phyloP scores from a whole-genome alignment of 2,888 invertebrate genomes.

The Glomeris marginata region DNA sequence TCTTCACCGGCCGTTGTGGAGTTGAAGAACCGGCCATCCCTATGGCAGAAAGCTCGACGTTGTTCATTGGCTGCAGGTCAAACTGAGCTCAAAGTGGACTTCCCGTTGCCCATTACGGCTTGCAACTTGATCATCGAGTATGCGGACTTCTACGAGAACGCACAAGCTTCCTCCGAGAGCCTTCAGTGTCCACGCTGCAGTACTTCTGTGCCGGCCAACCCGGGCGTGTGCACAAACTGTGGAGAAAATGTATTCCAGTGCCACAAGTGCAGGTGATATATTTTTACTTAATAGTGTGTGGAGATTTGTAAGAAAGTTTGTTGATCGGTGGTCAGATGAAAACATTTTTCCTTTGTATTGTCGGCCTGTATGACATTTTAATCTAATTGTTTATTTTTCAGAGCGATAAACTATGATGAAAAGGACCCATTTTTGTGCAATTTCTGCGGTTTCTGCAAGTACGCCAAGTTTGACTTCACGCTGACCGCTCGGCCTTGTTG shows the following conservation, averaged over 20 bases:
- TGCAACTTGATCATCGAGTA: slow-evolving; percentile 98
- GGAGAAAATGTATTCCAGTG: slow-evolving; percentile 99
- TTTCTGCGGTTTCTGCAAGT: slow-evolving; percentile 97
- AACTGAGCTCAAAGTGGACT: slow-evolving; percentile 91
- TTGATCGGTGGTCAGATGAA: background rate
- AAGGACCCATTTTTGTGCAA: slow-evolving; percentile 98
- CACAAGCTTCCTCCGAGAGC: slow-evolving; percentile 82
- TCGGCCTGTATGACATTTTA: too few relatives aligned
- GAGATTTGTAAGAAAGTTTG: background rate
- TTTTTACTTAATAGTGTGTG: background rate
- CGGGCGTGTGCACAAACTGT: slow-evolving; percentile 92
- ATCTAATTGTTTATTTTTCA: too few relatives aligned
- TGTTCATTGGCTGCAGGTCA: slow-evolving; percentile 79
- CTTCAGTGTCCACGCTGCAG: slow-evolving; percentile 92
- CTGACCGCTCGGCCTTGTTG: slow-evolving; percentile 81
- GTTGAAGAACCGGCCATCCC: slow-evolving; percentile 83
- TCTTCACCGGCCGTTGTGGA: slow-evolving; percentile 90
- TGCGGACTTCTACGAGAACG: slow-evolving; percentile 92
- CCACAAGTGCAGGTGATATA: slow-evolving; percentile 73
- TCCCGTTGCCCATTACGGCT: slow-evolving; percentile 89
- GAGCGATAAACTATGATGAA: slow-evolving; percentile 97
- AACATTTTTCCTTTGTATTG: background rate
- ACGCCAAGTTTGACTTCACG: slow-evolving; percentile 95
- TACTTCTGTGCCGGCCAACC: slow-evolving; percentile 90
- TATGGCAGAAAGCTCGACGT: slow-evolving; percentile 96